Evolutionary conservation across 2,797 vertebrate species (phyloP), one percentile per base, ranked within the genome.

Genomic region (Poeciliopsis presidionis): DNA sequence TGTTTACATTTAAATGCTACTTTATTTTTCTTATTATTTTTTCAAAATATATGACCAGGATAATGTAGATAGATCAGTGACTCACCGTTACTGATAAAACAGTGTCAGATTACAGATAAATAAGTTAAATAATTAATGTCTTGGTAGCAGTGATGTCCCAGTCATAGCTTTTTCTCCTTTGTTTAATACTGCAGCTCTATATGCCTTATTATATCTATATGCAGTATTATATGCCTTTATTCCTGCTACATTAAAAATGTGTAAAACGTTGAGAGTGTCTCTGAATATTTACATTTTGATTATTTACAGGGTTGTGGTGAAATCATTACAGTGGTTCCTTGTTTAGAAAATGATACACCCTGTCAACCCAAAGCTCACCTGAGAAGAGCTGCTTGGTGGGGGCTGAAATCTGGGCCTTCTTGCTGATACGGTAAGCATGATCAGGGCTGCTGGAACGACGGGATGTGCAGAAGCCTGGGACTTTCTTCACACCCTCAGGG

Each of bases 311-410:
- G 9, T 8, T 18, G 16, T 36, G 61, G 61, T 3, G 28, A 30
- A n/a, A 61, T 33, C 1, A 33, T 33, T 18, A 5, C 13, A 46
- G 14, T 47, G 43, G 67, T 70, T 45, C 18, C 7, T 36, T 16
- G 36, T 39, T 0, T 4, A 53, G 49, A 61, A 22, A 69, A 2
- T 20, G 16, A 8, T 1, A 12, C 0, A 0, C 9, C 5, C 25
- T 3, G 33, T 33, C 33, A 9, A 2, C 43, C 0, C 45, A 69
- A 55, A 2, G 12, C 65, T 13, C 90, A 98, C 97, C 96, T 95
- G 97, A 93, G 92, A 99, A 98, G 81, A 99, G 96, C 89, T 98
- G 97, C 85, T 96, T 96, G 72, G 97, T 98, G 84, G 97, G 97
- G 45, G 97, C 97, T 0, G 97, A 97, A 93, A 99, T 96, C 93